phyloP scores from a whole-genome alignment of 2,888 invertebrate species.

The Hipparchia semele region DNA sequence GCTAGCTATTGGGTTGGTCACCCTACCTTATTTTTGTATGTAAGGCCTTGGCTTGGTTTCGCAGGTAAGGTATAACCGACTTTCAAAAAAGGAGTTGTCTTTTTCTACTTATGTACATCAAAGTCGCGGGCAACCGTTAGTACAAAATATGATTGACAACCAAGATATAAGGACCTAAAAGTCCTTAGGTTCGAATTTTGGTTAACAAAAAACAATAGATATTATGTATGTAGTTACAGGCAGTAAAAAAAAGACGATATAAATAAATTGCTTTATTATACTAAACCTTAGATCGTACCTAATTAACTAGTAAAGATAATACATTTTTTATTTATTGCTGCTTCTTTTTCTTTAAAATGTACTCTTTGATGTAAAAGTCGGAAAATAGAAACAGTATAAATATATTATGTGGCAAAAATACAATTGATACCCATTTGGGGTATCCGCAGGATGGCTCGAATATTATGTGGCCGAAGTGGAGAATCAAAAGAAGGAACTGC shows the following conservation, averaged over 20 bases:
- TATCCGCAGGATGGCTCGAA: slow-evolving; percentile 84
- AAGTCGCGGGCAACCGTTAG: too few species aligned
- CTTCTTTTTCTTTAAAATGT: slow-evolving; percentile 77
- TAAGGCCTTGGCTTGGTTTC: too few species aligned
- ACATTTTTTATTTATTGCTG: slow-evolving; percentile 50
- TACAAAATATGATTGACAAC: too few species aligned
- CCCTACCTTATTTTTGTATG: too few species aligned
- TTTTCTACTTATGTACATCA: too few species aligned
- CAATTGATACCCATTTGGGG: slow-evolving; percentile 82
- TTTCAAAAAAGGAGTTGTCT: too few species aligned
- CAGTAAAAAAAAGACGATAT: slow-evolving; percentile 1
- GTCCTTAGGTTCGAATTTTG: too few species aligned
- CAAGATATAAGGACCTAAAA: too few species aligned
- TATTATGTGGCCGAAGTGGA: slow-evolving; percentile 82
- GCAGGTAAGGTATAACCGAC: too few species aligned
- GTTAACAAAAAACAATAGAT: too few species aligned
- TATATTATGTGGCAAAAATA: slow-evolving; percentile 86
- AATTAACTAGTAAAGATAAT: slow-evolving; percentile 17
- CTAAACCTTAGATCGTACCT: slow-evolving; percentile 25
- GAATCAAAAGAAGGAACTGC: slow-evolving; percentile 85
- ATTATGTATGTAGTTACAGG: neutral
- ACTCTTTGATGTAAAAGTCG: slow-evolving; percentile 88
- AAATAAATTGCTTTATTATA: slow-evolving; percentile 38
- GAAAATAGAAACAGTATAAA: slow-evolving; percentile 86
- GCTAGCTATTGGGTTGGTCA: too few species aligned